phyloP scores from a whole-genome alignment of 2,888 invertebrate species.

The Suillia variegata region DNA sequence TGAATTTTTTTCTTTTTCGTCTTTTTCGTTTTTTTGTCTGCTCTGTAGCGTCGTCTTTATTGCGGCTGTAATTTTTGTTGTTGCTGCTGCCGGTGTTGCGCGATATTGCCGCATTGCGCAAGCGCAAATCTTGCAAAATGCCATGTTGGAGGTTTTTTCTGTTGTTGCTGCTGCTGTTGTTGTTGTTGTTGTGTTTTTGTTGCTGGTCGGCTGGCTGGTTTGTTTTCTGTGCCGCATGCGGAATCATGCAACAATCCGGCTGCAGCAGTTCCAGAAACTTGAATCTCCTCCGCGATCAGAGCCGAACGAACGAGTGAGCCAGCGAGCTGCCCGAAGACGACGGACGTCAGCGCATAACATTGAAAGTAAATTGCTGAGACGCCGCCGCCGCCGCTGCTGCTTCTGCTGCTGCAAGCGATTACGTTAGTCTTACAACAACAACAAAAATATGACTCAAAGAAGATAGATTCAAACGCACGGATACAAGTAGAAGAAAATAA shows the following conservation, averaged over 20 bases:
- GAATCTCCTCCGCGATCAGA: neutral
- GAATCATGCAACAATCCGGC: neutral
- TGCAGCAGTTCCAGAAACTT: neutral
- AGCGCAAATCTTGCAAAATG: neutral
- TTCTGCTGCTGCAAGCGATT: neutral
- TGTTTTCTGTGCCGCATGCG: neutral
- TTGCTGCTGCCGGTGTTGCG: neutral
- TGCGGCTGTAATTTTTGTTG: neutral
- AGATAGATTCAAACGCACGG: too few species aligned
- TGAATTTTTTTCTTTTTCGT: too few species aligned
- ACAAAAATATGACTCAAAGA: too few species aligned
- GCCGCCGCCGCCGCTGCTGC: too few species aligned
- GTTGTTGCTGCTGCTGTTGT: too few species aligned
- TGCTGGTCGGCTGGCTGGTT: too few species aligned
- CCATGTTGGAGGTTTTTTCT: neutral
- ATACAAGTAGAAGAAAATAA: neutral
- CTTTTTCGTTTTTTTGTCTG: too few species aligned
- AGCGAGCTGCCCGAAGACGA: neutral
- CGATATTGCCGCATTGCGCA: neutral
- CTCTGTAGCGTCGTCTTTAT: too few species aligned
- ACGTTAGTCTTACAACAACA: neutral
- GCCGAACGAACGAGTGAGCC: neutral
- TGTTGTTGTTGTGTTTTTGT: too few species aligned
- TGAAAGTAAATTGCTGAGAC: slow-evolving; percentile 16
- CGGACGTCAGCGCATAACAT: neutral